Evolutionary conservation across 2,113 vertebrate genomes (phyloP), one percentile per base, ranked within the genome.

Genomic region (Callorhinus ursinus): DNA sequence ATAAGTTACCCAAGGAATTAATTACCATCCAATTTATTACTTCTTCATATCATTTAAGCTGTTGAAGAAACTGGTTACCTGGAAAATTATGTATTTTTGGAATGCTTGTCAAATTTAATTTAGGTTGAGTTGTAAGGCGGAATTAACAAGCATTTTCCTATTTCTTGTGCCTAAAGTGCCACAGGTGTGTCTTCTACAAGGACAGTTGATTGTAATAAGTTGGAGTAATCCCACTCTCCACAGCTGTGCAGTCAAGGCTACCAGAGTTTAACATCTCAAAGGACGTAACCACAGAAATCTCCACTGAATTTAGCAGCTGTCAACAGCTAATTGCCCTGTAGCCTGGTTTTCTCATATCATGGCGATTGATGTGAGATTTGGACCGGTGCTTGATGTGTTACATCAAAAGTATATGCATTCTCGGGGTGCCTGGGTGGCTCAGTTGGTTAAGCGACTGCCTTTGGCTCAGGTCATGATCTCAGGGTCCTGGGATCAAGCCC

Each of bases 61-160:
- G 31, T 79, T 88, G 77, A 84, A 98, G 91, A 96, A 97, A 96
- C 95, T 94, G 46, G 97, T 90, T 96, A 96, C 89, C 80, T 96
- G 92, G 85, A 97, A 98, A 97, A 96, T 79, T 84, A 93, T 67
- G 39, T 88, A 90, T 77, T 97, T 97, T 97, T 93, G 28, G 36
- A 92, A 96, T 88, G 42, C 36, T 57, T 97, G 96, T 97, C 93
- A 97, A 96, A 96, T 96, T 97, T 95, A 96, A 95, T 97, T 97
- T 92, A 51, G 31, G 36, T 76, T 96, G 95, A 84, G 46, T 92
- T 89, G 19, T 83, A 94, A 92, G 76, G 42, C 57, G 92, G 57
- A 88, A 97, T 93, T 89, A 96, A 57, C 28, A 90, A 96, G 71
- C 53, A 36, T 57, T 90, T 96, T 94, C 59, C 83, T 49, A 9